Base-by-base conservation (phyloP, 2,888 invertebrate genomes). In the Metalampra italica region DNA sequence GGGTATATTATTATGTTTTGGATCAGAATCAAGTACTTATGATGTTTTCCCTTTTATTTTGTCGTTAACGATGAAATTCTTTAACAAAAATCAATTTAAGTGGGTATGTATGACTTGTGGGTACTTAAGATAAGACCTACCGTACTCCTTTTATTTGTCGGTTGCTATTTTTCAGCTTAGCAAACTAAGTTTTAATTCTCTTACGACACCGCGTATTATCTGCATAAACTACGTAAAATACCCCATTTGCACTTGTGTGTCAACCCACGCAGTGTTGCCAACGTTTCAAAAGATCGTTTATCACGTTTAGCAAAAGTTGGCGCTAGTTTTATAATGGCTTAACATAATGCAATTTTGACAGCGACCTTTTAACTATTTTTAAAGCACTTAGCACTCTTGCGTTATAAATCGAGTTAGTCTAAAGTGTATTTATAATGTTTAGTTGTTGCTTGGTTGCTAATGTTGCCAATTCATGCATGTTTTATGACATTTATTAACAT, bases 241-340 rank as follows among this genome's bases (percentile, higher is more conserved):
- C 29, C 12, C 29, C 42, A 42, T 42, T 12, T 9, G 3, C 42
- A 30, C 30, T 42, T 22, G 12, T n/a, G 7, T n/a, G 39, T 15
- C 30, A 15, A 11, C 12, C 12, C 54, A 11, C 12, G 30, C 54
- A 53, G 53, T 63, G 82, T 70, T 82, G 78, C 80, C 81, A 84
- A 81, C 82, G 81, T 71, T 83, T 85, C 81, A 83, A 83, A 82
- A 78, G 66, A 71, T 71, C 78, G 73, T 87, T 80, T 78, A 79
- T 86, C 82, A 84, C 66, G 57, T 60, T 58, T 57, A 59, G 60
- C 67, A 42, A 29, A 45, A 71, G 66, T 78, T 76, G 76, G 72
- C 75, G 63, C 64, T 55, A 71, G 64, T 75, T 78, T 73, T 71
- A 68, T 76, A 80, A 80, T 71, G 71, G 64, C 61, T 66, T 82